Base-by-base conservation (phyloP, 2,113 vertebrate species). In the Chascanopsetta lugubris region DNA sequence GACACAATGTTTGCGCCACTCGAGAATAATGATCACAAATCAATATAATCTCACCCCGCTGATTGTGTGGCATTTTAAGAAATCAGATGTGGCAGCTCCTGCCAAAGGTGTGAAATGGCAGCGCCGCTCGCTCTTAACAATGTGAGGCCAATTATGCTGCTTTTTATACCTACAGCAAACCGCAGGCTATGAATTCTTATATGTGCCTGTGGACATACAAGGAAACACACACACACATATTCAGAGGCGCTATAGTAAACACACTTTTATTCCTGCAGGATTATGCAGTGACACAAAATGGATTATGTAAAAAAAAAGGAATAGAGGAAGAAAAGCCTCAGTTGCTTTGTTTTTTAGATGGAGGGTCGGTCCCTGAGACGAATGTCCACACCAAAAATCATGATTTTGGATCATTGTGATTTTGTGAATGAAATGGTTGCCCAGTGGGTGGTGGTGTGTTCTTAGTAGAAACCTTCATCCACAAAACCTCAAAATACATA, bases 21-120 rank as follows among this genome's bases (percentile, higher is more conserved):
- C 68, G 32, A 80, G 51, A 76, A 70, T 77, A 79, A 84, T 77
- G 32, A 82, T 79, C 60, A 61, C 40, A 51, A 73, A 79, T 81
- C 73, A 69, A 76, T 80, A 68, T 67, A 53, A 83, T 77, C 56
- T 61, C 62, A 45, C 45, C 26, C 57, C 61, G 45, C 42, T 60
- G 51, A 60, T 75, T 74, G 63, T 68, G 36, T 73, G 71, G 7
- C 70, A 67, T 75, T 75, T 82, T 60, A 53, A 12, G 55, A 73
- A 83, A 72, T 73, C 45, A 50, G 61, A 62, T 56, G 47, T 60
- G 66, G 42, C 76, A 75, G 69, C 49, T 64, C 40, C 45, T 45
- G 57, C 50, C 67, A 72, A 79, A 78, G 47, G 43, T 72, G 24
- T 43, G 13, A 76, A 61, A 66, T 74, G 62, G 24, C 22, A 73